Percentiles rank a stretch among this genome's conserved stretches.
Evolutionary conservation across 1,140 invertebrate species (phyloP).

Genomic region (Lordiphosa collinella): DNA sequence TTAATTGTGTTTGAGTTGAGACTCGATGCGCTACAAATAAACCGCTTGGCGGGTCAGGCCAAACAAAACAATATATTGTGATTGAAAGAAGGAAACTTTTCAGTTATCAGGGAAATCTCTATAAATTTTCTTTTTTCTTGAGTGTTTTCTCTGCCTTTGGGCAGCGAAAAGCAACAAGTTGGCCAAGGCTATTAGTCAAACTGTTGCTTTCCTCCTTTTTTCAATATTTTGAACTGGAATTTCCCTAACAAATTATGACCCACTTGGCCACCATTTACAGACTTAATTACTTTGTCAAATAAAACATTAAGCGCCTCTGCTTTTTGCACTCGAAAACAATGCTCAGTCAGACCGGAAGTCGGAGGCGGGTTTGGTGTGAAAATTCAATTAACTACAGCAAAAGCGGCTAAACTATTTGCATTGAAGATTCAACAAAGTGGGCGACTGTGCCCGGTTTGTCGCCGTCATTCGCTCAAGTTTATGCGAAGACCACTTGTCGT

Average conservation of each 20-base stretch:
- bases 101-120: not conserved
- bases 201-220: constrained; percentile 45
- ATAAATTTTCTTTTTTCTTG: not conserved
- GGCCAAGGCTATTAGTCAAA: constrained; percentile 34
- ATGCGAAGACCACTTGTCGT: constrained; percentile 61
- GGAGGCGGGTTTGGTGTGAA: constrained; percentile 42
- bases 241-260: constrained; percentile 58
- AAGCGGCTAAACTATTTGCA: constrained; percentile 54
- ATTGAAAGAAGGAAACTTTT: not conserved
- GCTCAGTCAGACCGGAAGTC: constrained; percentile 5
- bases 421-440: constrained; percentile 44
- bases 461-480: constrained; percentile 46
- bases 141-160: constrained; percentile 14
- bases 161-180: constrained; percentile 37
- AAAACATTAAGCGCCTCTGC: constrained; percentile 37
- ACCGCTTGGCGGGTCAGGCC: not conserved
- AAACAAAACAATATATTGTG: not conserved
- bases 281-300: constrained; percentile 73
- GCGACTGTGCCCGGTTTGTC: constrained; percentile 15
- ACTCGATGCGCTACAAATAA: constrained; percentile 21
- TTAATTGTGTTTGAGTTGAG: constrained; percentile 46
- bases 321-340: not conserved
- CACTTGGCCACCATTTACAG: constrained; percentile 57
- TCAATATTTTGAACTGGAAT: too few relatives aligned
- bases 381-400: constrained; percentile 63